Evolutionary conservation across 1,140 invertebrate genomes (phyloP), one percentile per base, ranked within the genome.

Genomic region (Daktulosphaira vitifoliae): DNA sequence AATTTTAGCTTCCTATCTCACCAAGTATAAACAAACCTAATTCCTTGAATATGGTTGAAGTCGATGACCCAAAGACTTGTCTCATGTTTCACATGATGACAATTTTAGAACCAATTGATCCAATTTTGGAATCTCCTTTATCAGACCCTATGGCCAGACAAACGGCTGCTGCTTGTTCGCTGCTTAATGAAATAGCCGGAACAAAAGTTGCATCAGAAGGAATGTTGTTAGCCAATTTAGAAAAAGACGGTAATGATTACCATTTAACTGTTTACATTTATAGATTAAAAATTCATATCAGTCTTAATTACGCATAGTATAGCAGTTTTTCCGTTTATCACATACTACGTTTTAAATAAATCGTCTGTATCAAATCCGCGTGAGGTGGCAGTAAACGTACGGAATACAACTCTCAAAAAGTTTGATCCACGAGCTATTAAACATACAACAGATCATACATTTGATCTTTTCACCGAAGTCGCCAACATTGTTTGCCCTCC

Each of bases 261-360:
- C 15, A 38, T 42, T 33, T 33, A 33, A 33, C n/a, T n/a, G n/a
- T n/a, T n/a, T n/a, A n/a, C n/a, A n/a, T n/a, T n/a, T n/a, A n/a
- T n/a, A n/a, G n/a, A n/a, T n/a, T n/a, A n/a, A n/a, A n/a, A n/a
- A n/a, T n/a, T n/a, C n/a, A n/a, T n/a, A n/a, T n/a, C n/a, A n/a
- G n/a, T n/a, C n/a, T n/a, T n/a, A n/a, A n/a, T 48, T 65, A 29
- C 56, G 18, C 16, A 7, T 66, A 66, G 80, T 78, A 8, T 74
- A 89, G 89, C 88, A 48, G 88, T 92, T 71, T 92, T 92, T 73
- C 90, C 90, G 4, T 92, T 92, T 77, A 92, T 94, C 76, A 83
- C 88, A 1, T 90, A 92, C 72, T 91, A 92, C 76, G 54, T 66
- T 33, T 81, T 92, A 69, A 88, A 92, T 75, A 92, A 92, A 72